Conservation (phyloP, 2,888 invertebrate genomes). For the Lithophane socia region DNA sequence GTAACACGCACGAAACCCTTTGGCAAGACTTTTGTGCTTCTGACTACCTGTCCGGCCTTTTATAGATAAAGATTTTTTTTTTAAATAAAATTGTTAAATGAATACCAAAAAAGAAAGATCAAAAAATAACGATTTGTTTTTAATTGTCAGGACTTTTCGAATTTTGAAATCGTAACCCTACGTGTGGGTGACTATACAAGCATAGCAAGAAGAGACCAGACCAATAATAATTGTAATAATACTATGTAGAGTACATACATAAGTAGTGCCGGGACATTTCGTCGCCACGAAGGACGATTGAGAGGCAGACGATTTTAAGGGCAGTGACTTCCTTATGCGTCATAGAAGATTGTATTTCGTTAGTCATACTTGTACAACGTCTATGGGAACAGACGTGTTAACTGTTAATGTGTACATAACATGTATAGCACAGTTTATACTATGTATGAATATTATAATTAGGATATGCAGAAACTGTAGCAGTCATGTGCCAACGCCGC, state of each 20-base stretch:
- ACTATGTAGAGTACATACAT: constrained; percentile 23
- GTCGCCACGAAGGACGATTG: constrained; percentile 28
- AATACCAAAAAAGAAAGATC: not conserved
- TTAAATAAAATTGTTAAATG: not conserved
- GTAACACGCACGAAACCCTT: too few species aligned
- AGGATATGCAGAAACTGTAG: not conserved
- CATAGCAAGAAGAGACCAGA: not conserved
- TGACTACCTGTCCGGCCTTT: not conserved
- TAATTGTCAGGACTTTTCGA: not conserved
- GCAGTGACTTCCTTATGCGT: constrained; percentile 48
- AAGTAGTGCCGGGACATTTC: constrained; percentile 18
- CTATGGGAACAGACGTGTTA: constrained; percentile 13
- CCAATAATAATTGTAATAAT: constrained; percentile 20
- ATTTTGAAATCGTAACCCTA: not conserved
- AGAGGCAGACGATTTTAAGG: constrained; percentile 40
- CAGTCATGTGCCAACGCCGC: not conserved
- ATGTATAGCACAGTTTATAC: constrained; percentile 4
- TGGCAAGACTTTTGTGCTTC: too few species aligned
- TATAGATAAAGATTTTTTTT: not conserved
- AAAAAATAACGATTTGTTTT: not conserved
- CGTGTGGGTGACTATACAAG: not conserved
- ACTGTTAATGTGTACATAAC: not conserved
- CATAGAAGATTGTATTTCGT: constrained; percentile 28
- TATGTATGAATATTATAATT: not conserved
- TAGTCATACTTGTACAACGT: constrained; percentile 33